phyloP scores from a whole-genome alignment of 92 coral and sea anemone genomes.

The Plumapathes pennacea region DNA sequence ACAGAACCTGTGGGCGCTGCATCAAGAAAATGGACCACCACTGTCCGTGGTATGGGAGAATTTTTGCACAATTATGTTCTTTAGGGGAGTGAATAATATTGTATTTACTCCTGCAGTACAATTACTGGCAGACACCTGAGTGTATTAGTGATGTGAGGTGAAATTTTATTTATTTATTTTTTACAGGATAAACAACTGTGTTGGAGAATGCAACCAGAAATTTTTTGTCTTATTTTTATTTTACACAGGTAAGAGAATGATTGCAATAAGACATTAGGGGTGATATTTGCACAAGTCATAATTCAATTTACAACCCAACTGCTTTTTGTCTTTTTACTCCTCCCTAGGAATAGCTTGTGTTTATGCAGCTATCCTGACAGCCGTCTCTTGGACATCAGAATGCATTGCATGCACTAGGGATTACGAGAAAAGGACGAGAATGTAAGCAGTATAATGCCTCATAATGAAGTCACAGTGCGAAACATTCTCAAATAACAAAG shows the following conservation, averaged over 20 bases:
- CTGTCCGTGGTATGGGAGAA: conserved; percentile 81
- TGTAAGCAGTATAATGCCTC: conserved; percentile 51
- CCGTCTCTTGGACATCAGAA: conserved; percentile 80
- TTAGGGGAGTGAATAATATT: not conserved
- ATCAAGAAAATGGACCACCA: conserved; percentile 97
- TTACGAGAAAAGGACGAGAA: conserved; percentile 76
- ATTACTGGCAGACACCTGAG: not conserved
- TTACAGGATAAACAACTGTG: conserved; percentile 96
- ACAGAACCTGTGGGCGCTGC: conserved; percentile 88
- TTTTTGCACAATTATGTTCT: not conserved
- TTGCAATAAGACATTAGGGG: not conserved
- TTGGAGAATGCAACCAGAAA: conserved; percentile 95
- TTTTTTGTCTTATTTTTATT: conserved; percentile 83
- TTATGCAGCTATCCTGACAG: conserved; percentile 72
- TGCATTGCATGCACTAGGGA: conserved; percentile 77
- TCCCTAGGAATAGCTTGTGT: conserved; percentile 75
- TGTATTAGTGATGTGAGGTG: too few species aligned
- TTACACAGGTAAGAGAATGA: conserved; percentile 86
- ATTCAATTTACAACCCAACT: too few species aligned
- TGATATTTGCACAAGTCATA: too few species aligned
- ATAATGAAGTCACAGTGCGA: too few species aligned
- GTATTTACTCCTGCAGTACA: not conserved
- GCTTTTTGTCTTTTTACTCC: conserved; percentile 3
- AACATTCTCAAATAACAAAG: not conserved
- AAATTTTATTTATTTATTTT: not conserved